Evolutionary conservation across 2,797 vertebrate species (phyloP).

Genomic region (Propithecus deckenii): DNA sequence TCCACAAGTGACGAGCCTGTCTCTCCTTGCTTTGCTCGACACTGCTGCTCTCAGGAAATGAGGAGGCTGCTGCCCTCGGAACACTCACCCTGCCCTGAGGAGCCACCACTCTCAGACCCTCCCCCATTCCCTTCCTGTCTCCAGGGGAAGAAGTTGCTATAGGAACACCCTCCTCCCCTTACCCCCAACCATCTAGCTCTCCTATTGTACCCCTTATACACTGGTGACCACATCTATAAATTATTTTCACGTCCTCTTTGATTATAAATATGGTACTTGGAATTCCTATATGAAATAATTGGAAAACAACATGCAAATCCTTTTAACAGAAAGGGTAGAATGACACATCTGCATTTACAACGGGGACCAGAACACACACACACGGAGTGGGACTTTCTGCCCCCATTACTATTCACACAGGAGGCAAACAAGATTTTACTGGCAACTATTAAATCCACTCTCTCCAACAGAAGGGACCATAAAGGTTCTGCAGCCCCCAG

Average conservation of each 20-base stretch:
- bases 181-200: neutral
- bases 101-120: neutral
- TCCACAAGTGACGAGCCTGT: neutral
- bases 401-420: neutral
- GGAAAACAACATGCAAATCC: neutral
- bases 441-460: neutral
- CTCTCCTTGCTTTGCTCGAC: neutral
- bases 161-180: accelerated
- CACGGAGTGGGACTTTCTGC: neutral
- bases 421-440: neutral
- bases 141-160: neutral
- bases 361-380: too few relatives aligned
- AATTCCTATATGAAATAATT: constrained; percentile 28
- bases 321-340: neutral
- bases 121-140: neutral
- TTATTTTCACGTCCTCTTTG: neutral
- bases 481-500: neutral
- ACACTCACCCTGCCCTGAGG: neutral
- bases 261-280: neutral
- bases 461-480: neutral
- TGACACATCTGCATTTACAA: neutral
- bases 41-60: neutral
- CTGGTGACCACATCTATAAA: neutral
- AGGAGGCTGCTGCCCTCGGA: neutral
- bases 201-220: neutral